Conservation (phyloP, 1,140 invertebrate genomes). For the Adoxophyes honmai region DNA sequence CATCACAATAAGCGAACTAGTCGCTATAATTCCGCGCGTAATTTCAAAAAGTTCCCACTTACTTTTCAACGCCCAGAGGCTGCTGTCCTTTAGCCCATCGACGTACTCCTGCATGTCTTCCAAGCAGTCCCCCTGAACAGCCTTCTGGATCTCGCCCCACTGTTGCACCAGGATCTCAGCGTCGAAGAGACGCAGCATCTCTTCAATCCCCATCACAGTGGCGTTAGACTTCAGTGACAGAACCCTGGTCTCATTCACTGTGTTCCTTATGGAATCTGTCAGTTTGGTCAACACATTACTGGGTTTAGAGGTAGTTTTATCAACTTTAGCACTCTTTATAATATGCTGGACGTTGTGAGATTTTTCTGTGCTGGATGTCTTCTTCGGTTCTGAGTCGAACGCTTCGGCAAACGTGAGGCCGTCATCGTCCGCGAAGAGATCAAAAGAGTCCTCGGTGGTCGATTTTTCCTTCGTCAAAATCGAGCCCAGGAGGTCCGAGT, state of each 20-base stretch:
- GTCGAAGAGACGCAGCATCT: slow-evolving; percentile 76
- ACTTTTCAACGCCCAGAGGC: slow-evolving; percentile 87
- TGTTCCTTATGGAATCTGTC: slow-evolving; percentile 46
- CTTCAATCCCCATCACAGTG: slow-evolving; percentile 69
- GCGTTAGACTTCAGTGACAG: slow-evolving; percentile 29
- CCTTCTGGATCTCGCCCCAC: slow-evolving; percentile 61
- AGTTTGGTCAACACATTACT: slow-evolving; percentile 45
- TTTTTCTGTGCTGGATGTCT: slow-evolving; percentile 48
- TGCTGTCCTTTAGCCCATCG: slow-evolving; percentile 78
- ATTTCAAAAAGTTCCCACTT: slow-evolving; percentile 50
- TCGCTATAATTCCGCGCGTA: too few species aligned
- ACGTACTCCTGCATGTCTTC: slow-evolving; percentile 81
- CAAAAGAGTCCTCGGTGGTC: slow-evolving; percentile 49
- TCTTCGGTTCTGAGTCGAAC: slow-evolving; percentile 40
- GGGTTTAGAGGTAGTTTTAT: slow-evolving; percentile 50
- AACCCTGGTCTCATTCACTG: slow-evolving; percentile 23
- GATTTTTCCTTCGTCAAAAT: slow-evolving; percentile 31
- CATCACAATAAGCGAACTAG: too few species aligned
- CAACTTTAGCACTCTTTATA: slow-evolving; percentile 48
- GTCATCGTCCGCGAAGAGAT: slow-evolving; percentile 61
- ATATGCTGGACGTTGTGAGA: slow-evolving; percentile 67
- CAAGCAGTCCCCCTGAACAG: slow-evolving; percentile 70
- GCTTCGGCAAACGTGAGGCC: slow-evolving; percentile 59
- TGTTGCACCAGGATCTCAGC: slow-evolving; percentile 68
- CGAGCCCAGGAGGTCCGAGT: slow-evolving; percentile 57